Evolutionary conservation across 1,140 invertebrate genomes (phyloP).

Genomic region (Leptestheria dahalacensis): DNA sequence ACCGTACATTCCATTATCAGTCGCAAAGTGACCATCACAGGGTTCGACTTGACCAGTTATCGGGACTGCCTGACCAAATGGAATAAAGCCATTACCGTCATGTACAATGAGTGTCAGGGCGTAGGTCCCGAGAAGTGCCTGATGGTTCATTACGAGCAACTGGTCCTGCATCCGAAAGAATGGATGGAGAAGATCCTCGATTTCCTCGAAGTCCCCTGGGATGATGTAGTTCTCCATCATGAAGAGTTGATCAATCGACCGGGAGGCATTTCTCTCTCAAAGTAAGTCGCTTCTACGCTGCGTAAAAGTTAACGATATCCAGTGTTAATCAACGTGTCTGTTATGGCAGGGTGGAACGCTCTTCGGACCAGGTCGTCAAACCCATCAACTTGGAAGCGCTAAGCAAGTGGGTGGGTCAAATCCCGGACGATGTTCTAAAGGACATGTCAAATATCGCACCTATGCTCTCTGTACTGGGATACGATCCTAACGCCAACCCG

Average conservation of each 20-base stretch:
- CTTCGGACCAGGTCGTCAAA: slow-evolving; percentile 96
- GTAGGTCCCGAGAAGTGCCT: slow-evolving; percentile 65
- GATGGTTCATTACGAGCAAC: slow-evolving; percentile 87
- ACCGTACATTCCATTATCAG: slow-evolving; percentile 96
- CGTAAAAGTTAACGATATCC: neutral
- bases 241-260: slow-evolving; percentile 92
- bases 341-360: slow-evolving; percentile 75
- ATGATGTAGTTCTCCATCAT: slow-evolving; percentile 90
- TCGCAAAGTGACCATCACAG: slow-evolving; percentile 93
- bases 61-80: slow-evolving; percentile 87
- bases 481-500: slow-evolving; percentile 85
- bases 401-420: slow-evolving; percentile 87
- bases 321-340: slow-evolving; percentile 20
- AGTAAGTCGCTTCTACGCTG: too few species aligned
- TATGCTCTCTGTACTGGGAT: slow-evolving; percentile 76
- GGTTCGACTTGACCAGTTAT: slow-evolving; percentile 87
- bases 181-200: slow-evolving; percentile 80
- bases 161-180: slow-evolving; percentile 79
- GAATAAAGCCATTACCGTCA: slow-evolving; percentile 86
- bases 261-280: slow-evolving; percentile 77
- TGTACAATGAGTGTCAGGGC: slow-evolving; percentile 85
- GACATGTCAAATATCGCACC: slow-evolving; percentile 85
- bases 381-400: slow-evolving; percentile 93
- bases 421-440: slow-evolving; percentile 74
- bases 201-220: slow-evolving; percentile 89